Base-by-base conservation (phyloP, 2,113 vertebrate genomes). In the Deroptyus accipitrinus region DNA sequence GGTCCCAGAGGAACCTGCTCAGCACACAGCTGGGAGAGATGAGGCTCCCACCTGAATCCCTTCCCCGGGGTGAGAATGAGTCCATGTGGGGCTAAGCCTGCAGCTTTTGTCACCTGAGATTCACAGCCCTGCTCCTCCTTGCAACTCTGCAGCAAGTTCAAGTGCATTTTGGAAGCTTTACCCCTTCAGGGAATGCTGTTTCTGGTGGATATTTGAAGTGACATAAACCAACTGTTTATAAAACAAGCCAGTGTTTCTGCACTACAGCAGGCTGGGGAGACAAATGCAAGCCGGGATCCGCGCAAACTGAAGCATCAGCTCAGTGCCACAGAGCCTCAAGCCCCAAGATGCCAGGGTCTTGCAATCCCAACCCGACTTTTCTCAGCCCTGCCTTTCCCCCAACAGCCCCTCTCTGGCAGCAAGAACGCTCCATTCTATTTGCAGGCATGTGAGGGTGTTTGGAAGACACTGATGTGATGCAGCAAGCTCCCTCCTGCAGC, bases 211-310 rank as follows among this genome's bases (percentile, higher is more conserved):
- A 91, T 89, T 86, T 92, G 86, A 83, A 83, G 88, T 67, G 88
- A 89, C 89, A 94, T 44, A 84, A 94, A 89, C 63, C 57, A 87
- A 54, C 87, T 91, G 86, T 69, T 95, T 91, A 87, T 59, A 91
- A 96, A 94, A 85, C 81, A 79, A 89, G 70, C 48, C 48, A 46
- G 6, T n/a, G 35, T 41, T 82, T 92, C 62, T 91, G 66, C 62
- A 52, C 73, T 85, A 83, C 62, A 87, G 57, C 2, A 1, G 63
- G 48, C 74, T 69, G 48, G 52, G 70, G 39, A 62, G 63, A 75
- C 11, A 73, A 78, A 89, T 4, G 8, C 49, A 61, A 89, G 42
- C 57, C n/a, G 52, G 66, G 64, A 66, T 84, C 44, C 0, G 0
- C 23, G 14, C 0, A 1, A 95, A 44, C 52, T 28, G 69, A 86